Evolutionary conservation across 1,140 invertebrate genomes (phyloP), one percentile per base, ranked within the genome.

Genomic region (Drosophila ironensis): DNA sequence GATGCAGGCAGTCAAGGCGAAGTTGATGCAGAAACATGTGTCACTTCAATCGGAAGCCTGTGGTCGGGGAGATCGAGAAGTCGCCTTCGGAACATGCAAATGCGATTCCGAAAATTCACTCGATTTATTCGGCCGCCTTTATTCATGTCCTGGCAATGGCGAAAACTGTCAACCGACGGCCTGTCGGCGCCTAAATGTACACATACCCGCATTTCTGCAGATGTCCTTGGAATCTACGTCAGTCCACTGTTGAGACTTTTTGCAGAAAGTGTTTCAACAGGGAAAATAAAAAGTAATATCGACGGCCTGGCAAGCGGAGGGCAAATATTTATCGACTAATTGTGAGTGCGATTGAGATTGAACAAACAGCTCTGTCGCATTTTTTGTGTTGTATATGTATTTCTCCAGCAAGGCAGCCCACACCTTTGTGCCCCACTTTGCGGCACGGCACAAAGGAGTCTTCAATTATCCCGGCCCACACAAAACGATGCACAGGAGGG

Each of bases 281-380:
- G 27, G 44, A 33, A 20, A 53, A 50, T 72, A 71, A 56, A 27
- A 38, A 27, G 19, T 22, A 59, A 50, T 20, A 50, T 14, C 40
- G 4, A 28, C 17, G 17, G 22, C 30, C 25, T 8, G 25, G 37
- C 66, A 53, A 50, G 53, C 53, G 74, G 73, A 61, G 61, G 54
- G 35, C 70, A 84, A 84, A 86, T 84, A 86, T 84, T 86, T 84
- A 84, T 71, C 71, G 70, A 66, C 64, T 74, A 78, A 78, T 84
- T 82, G 73, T 53, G 57, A 50, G 17, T 60, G 53, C 52, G 68
- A 63, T 76, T 76, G 51, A 64, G 77, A 77, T 72, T 47, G 59
- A 22, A 28, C 42, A 63, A 54, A 47, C 37, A 33, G 11, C 4
- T 4, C 30, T 5, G 8, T 33, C 30, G n/a, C n/a, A n/a, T n/a